Conservation (phyloP, 1,140 invertebrate species). For the Caenorhabditis brenneri region DNA sequence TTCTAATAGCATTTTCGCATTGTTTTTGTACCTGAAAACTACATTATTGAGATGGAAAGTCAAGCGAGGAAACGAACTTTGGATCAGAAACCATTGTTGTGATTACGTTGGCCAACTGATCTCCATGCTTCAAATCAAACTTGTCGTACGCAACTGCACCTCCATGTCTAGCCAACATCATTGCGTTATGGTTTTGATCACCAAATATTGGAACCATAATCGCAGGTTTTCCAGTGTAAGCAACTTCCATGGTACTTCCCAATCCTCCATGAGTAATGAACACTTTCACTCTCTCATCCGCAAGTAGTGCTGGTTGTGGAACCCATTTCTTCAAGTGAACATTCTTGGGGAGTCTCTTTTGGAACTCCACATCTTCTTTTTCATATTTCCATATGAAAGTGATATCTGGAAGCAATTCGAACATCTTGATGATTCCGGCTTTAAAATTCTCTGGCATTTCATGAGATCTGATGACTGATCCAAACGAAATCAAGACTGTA, state of each 20-base stretch:
- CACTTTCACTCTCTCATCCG: slow-evolving; percentile 53
- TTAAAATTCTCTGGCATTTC: slow-evolving; percentile 28
- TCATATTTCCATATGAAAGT: slow-evolving; percentile 28
- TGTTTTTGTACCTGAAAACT: neutral
- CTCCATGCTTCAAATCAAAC: neutral
- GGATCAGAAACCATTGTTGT: neutral
- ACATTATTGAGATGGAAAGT: neutral
- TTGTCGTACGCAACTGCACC: neutral
- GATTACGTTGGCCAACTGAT: neutral
- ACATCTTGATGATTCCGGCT: neutral
- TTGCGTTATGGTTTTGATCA: neutral
- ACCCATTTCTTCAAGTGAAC: slow-evolving; percentile 47
- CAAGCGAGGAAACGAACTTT: neutral
- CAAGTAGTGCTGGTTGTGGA: slow-evolving; percentile 49
- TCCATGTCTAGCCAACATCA: slow-evolving; percentile 8
- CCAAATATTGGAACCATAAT: slow-evolving; percentile 45
- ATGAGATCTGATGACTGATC: slow-evolving; percentile 44
- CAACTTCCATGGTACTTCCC: slow-evolving; percentile 58
- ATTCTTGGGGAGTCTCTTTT: slow-evolving; percentile 27
- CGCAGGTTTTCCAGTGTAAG: slow-evolving; percentile 59
- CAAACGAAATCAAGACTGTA: slow-evolving; percentile 55
- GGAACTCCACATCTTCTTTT: neutral
- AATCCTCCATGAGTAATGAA: slow-evolving; percentile 64
- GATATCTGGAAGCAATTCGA: neutral
- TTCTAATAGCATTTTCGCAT: neutral